These are phyloP conservation scores for Corythoichthys intestinalis DNA, from an alignment of 2,113 vertebrate genomes.

Conservation along the genomic window DNA sequence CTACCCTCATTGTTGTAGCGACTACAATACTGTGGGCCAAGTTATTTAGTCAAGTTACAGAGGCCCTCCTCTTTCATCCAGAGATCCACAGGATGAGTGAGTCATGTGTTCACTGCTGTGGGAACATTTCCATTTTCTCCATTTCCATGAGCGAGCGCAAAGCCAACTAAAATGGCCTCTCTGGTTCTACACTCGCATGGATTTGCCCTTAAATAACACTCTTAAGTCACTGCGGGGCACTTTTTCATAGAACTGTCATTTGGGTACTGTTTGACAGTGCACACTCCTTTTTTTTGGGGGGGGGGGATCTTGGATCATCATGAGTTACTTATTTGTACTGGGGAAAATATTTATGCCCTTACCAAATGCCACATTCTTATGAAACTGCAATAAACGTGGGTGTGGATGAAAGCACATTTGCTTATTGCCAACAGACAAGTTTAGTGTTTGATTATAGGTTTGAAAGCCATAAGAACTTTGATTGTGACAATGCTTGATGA, in stretches of 20 bases:
- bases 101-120: slow-evolving; percentile 67
- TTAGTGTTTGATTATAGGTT: background rate
- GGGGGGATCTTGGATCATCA: background rate
- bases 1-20: slow-evolving; percentile 32
- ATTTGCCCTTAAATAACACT: slow-evolving; percentile 44
- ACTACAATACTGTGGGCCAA: slow-evolving; percentile 38
- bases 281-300: slow-evolving; percentile 1
- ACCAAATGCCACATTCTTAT: background rate
- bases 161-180: slow-evolving; percentile 71
- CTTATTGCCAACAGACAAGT: background rate
- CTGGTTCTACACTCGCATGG: slow-evolving; percentile 34
- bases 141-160: slow-evolving; percentile 63
- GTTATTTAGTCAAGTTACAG: slow-evolving; percentile 64
- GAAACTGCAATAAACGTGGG: background rate
- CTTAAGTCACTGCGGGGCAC: slow-evolving; percentile 36
- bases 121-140: slow-evolving; percentile 71
- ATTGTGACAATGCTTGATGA: background rate
- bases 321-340: background rate
- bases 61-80: slow-evolving; percentile 39
- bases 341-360: background rate
- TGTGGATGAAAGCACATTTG: background rate
- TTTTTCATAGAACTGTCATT: slow-evolving; percentile 22
- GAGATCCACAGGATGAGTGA: slow-evolving; percentile 69
- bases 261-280: background rate
- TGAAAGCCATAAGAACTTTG: background rate